These are phyloP conservation scores for Synodontis membranacea DNA, from an alignment of 2,113 vertebrate genomes.

Conservation along the genomic window DNA sequence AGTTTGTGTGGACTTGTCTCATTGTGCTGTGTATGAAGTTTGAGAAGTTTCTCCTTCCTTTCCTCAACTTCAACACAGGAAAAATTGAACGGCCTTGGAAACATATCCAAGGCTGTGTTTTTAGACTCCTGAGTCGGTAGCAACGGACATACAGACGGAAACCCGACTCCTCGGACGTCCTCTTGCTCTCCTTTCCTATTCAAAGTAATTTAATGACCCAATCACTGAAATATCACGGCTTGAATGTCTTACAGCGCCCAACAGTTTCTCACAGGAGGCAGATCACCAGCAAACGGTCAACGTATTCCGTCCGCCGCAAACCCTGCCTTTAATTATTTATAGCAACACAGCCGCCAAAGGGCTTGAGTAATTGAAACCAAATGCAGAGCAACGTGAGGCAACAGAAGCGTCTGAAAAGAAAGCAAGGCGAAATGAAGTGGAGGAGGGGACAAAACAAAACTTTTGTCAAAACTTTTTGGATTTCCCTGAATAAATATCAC, in stretches of 20 bases:
- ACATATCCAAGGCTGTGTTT: constrained; percentile 7
- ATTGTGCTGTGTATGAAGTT: background rate
- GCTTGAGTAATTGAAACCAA: constrained; percentile 56
- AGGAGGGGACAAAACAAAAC: constrained; percentile 3
- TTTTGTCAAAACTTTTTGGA: constrained; percentile 26
- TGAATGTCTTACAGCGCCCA: background rate
- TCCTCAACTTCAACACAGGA: background rate
- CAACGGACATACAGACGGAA: constrained; percentile 14
- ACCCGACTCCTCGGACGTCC: background rate
- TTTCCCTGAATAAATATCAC: constrained; percentile 23
- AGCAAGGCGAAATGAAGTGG: background rate
- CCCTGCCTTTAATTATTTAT: constrained; percentile 55
- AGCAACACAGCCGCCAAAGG: constrained; percentile 49
- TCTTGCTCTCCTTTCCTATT: background rate
- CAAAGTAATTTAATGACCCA: background rate
- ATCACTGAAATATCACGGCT: background rate
- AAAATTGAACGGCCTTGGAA: background rate
- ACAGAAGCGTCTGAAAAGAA: constrained; percentile 32
- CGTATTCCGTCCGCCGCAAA: constrained; percentile 45
- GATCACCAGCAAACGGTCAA: constrained; percentile 4
- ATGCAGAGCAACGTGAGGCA: constrained; percentile 48
- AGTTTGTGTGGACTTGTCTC: background rate
- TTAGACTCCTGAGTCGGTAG: background rate
- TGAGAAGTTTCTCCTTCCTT: constrained; percentile 16
- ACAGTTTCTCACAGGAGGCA: background rate